phyloP scores from a whole-genome alignment of 2,888 invertebrate species.

The Drosophila kambysellisi region DNA sequence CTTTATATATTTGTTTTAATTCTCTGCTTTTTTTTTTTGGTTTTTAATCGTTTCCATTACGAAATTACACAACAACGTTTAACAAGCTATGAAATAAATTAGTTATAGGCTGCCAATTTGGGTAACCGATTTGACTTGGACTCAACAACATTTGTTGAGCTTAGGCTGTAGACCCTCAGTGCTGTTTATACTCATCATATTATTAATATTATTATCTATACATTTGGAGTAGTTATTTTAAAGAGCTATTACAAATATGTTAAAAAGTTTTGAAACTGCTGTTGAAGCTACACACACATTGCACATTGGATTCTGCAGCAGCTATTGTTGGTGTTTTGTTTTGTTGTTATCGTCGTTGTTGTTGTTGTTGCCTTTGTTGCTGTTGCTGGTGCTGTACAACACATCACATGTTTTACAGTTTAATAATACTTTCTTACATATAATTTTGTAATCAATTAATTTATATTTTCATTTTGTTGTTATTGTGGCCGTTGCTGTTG shows the following conservation, averaged over 20 bases:
- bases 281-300: constrained; percentile 42
- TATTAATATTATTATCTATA: constrained; percentile 41
- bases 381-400: constrained; percentile 39
- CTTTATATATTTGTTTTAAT: constrained; percentile 9
- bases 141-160: constrained; percentile 33
- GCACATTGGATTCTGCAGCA: constrained; percentile 36
- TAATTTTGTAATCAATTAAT: constrained; percentile 69
- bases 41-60: constrained; percentile 28
- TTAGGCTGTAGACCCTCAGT: constrained; percentile 49
- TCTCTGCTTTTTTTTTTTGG: constrained; percentile 29
- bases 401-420: constrained; percentile 81
- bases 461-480: constrained; percentile 55
- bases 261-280: constrained; percentile 39
- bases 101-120: constrained; percentile 40
- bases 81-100: constrained; percentile 51
- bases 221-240: constrained; percentile 32
- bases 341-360: constrained; percentile 28
- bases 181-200: constrained; percentile 44
- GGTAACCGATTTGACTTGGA: constrained; percentile 29
- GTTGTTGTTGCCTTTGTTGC: constrained; percentile 18
- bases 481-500: constrained; percentile 38
- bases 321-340: constrained; percentile 10
- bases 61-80: constrained; percentile 46
- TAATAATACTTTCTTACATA: constrained; percentile 82
- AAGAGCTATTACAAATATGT: constrained; percentile 44